phyloP scores from a whole-genome alignment of 2,797 vertebrate species.

The Meriones psammophilus region DNA sequence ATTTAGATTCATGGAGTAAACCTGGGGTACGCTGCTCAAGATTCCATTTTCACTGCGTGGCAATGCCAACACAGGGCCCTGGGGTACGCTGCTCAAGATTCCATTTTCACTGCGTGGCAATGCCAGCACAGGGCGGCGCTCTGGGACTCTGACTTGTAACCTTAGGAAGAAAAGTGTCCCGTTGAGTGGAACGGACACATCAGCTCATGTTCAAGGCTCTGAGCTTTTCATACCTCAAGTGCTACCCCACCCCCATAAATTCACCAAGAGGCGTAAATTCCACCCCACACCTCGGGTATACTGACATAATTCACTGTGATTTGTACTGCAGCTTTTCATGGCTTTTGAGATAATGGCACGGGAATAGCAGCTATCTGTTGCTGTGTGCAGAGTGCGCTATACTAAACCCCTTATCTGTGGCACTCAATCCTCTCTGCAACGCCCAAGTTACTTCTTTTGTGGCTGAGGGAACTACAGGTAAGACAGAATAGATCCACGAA shows the following conservation, averaged over 20 bases:
- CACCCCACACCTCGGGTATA: fast-evolving
- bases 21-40: background rate
- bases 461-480: background rate
- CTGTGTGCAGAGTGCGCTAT: fast-evolving
- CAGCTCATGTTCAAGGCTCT: background rate
- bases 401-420: background rate
- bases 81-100: fast-evolving
- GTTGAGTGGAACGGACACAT: too few relatives aligned
- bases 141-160: background rate
- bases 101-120: fast-evolving
- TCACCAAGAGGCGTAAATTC: background rate
- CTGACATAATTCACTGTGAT: background rate
- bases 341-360: background rate
- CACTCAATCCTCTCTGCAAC: background rate
- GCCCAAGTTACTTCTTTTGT: background rate
- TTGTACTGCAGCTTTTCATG: background rate
- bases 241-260: background rate
- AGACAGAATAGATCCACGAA: background rate
- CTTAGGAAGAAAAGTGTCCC: fast-evolving
- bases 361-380: background rate
- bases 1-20: fast-evolving
- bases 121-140: background rate
- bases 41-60: fast-evolving
- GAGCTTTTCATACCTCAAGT: background rate
- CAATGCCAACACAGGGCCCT: fast-evolving